These are phyloP conservation scores for Dicentrarchus labrax DNA, from an alignment of 2,113 vertebrate genomes.

Conservation along the genomic window DNA sequence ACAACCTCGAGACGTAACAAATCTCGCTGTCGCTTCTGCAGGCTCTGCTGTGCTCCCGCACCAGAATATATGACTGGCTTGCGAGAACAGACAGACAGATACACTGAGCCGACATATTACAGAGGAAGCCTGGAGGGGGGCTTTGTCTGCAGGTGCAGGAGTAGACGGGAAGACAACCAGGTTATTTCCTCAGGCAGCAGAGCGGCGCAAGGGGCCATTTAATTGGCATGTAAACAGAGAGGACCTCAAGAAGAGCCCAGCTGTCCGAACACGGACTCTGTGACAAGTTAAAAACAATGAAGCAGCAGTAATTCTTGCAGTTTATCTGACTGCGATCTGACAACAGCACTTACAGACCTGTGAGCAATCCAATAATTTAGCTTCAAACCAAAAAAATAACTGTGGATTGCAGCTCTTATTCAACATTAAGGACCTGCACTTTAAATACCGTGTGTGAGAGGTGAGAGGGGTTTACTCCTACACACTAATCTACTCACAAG, in stretches of 20 bases:
- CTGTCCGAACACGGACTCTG: not conserved
- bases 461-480: constrained; percentile 4
- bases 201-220: constrained; percentile 46
- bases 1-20: constrained; percentile 12
- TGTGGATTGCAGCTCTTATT: constrained; percentile 3
- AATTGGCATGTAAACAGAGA: constrained; percentile 41
- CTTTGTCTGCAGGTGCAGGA: constrained; percentile 66
- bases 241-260: not conserved
- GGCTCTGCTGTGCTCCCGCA: constrained; percentile 15
- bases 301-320: not conserved
- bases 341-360: not conserved
- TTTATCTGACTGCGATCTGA: constrained; percentile 4
- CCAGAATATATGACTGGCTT: constrained; percentile 32
- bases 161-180: constrained; percentile 39
- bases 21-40: constrained; percentile 1
- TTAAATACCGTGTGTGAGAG: constrained; percentile 13
- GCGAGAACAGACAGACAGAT: constrained; percentile 42
- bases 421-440: not conserved
- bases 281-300: constrained; percentile 12
- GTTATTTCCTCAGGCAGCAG: constrained; percentile 67
- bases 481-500: constrained; percentile 32
- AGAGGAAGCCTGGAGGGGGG: constrained; percentile 39
- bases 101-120: constrained; percentile 21
- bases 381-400: constrained; percentile 1
- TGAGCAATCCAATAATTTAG: not conserved